Conservation (phyloP, 1,140 invertebrate genomes). For the Leptinotarsa defecta region DNA sequence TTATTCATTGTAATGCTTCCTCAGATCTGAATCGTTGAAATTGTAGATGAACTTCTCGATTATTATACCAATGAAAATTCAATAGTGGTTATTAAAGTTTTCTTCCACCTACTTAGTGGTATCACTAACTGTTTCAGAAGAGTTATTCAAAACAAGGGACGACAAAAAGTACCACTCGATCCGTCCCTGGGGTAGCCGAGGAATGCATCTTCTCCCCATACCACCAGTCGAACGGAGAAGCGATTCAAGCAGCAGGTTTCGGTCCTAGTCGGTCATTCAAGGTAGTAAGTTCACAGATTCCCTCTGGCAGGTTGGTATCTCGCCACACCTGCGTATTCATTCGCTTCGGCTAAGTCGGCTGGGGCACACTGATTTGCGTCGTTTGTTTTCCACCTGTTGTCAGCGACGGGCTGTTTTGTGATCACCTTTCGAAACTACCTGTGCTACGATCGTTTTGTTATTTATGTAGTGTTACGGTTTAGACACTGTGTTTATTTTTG, state of each 20-base stretch:
- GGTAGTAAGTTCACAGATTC: constrained; percentile 42
- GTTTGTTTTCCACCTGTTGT: constrained; percentile 14
- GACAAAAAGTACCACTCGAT: constrained; percentile 12
- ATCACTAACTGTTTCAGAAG: no score
- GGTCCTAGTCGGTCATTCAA: constrained; percentile 40
- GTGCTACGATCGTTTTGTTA: not conserved
- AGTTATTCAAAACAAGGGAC: no score
- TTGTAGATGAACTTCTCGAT: no score
- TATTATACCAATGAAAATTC: no score
- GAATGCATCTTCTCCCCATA: constrained; percentile 34
- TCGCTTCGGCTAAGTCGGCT: not conserved
- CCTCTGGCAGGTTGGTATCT: constrained; percentile 29
- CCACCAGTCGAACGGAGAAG: constrained; percentile 12
- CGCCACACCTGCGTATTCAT: constrained; percentile 21
- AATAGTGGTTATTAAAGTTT: no score
- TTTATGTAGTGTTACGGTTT: not conserved
- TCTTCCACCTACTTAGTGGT: no score
- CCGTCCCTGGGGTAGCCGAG: constrained; percentile 10
- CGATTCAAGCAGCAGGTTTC: constrained; percentile 30
- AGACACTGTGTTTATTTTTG: no score
- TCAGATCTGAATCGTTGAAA: no score
- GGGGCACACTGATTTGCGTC: not conserved
- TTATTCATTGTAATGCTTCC: no score
- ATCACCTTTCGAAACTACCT: not conserved
- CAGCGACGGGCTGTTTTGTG: not conserved